Conservation (phyloP, 1,140 invertebrate species). For the Papilio xuthus region DNA sequence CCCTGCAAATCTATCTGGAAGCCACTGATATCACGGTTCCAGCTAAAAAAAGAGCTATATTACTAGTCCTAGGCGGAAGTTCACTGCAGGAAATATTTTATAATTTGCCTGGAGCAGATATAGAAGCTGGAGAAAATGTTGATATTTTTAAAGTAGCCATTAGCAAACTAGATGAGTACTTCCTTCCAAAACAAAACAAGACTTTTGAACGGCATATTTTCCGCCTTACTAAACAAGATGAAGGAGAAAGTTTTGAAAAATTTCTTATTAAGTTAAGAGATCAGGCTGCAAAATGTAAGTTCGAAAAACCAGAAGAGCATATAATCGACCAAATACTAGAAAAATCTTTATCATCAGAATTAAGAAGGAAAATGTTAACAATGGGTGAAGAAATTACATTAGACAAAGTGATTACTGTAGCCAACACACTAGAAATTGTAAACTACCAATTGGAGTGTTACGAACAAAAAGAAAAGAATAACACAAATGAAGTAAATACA, state of each 20-base stretch:
- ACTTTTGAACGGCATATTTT: slow-evolving; percentile 36
- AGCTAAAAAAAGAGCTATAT: slow-evolving; percentile 43
- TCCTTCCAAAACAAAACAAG: slow-evolving; percentile 42
- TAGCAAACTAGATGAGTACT: slow-evolving; percentile 48
- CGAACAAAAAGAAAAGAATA: slow-evolving; percentile 25
- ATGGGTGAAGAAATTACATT: slow-evolving; percentile 45
- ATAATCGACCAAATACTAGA: slow-evolving; percentile 47
- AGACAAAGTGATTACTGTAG: slow-evolving; percentile 44
- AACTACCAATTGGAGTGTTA: slow-evolving; percentile 44
- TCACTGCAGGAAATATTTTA: slow-evolving; percentile 47
- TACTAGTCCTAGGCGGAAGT: slow-evolving; percentile 43
- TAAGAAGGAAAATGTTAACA: slow-evolving; percentile 48
- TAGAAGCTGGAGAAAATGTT: slow-evolving; percentile 13
- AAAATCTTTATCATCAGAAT: slow-evolving; percentile 42
- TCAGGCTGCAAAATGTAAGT: slow-evolving; percentile 49
- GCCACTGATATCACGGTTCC: not conserved
- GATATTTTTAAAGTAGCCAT: slow-evolving; percentile 47
- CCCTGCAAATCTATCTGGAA: no score
- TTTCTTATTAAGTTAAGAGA: slow-evolving; percentile 42
- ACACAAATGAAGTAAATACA: not conserved
- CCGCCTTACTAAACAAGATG: slow-evolving; percentile 41
- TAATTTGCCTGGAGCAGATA: slow-evolving; percentile 47
- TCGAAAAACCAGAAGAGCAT: slow-evolving; percentile 37
- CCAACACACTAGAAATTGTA: slow-evolving; percentile 49
- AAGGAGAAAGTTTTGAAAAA: slow-evolving; percentile 47